phyloP scores from a whole-genome alignment of 1,140 invertebrate genomes.

The Physella acuta region DNA sequence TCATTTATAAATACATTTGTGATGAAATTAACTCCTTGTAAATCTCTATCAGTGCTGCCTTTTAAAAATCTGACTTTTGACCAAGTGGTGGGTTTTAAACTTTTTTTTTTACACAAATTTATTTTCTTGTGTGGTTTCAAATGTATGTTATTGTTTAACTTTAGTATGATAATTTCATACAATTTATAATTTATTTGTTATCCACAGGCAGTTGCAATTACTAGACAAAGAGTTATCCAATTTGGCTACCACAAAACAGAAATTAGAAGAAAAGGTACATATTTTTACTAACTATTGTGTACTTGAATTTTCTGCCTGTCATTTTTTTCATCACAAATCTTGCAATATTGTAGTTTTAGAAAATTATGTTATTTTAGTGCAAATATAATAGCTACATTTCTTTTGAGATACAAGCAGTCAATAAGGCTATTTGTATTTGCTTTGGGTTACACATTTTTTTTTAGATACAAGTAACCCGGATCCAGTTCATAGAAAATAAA shows the following conservation, averaged over 20 bases:
- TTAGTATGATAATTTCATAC: background rate
- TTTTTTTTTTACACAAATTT: background rate
- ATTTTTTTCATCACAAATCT: too few species aligned
- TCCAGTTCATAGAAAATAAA: too few species aligned
- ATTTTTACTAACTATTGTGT: too few species aligned
- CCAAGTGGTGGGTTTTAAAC: too few species aligned
- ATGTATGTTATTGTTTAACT: background rate
- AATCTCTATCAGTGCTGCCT: background rate
- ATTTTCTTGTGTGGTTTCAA: background rate
- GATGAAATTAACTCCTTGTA: background rate
- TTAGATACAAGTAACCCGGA: too few species aligned
- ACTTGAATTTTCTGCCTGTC: too few species aligned
- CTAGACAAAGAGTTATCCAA: constrained; percentile 74
- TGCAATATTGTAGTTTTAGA: too few species aligned
- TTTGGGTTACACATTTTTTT: too few species aligned
- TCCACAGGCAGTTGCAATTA: constrained; percentile 67
- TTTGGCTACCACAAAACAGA: constrained; percentile 61
- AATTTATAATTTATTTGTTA: background rate
- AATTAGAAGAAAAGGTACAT: constrained; percentile 56
- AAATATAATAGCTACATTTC: too few species aligned
- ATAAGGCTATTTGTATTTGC: too few species aligned
- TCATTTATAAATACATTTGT: background rate
- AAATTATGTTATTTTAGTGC: too few species aligned
- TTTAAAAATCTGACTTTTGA: background rate
- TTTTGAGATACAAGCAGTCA: too few species aligned